These are phyloP conservation scores for Buceros bicornis DNA, from an alignment of 2,797 vertebrate species.

Conservation along the genomic window DNA sequence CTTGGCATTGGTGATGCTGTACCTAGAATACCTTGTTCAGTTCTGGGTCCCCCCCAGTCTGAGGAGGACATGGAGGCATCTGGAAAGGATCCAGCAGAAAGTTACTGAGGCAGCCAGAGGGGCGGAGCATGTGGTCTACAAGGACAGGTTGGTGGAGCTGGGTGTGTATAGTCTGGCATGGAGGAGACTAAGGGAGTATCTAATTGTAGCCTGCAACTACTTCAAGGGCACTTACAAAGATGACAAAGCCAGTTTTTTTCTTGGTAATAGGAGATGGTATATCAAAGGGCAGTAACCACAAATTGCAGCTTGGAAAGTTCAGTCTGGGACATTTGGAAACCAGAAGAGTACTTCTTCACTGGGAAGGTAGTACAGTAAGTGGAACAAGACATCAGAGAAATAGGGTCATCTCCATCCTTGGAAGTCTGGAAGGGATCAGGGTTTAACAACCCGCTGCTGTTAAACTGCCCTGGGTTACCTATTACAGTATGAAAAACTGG, in stretches of 20 bases:
- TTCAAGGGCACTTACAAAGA: not conserved
- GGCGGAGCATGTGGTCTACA: not conserved
- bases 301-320: not conserved
- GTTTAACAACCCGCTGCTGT: not conserved
- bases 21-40: not conserved
- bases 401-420: not conserved
- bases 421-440: not conserved
- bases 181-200: not conserved
- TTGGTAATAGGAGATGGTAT: not conserved
- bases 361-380: not conserved
- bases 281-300: not conserved
- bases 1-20: not conserved
- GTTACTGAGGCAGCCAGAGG: not conserved
- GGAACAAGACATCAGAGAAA: not conserved
- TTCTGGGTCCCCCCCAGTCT: not conserved
- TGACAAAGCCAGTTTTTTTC: not conserved
- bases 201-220: not conserved
- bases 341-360: not conserved
- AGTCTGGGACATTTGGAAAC: not conserved
- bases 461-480: not conserved
- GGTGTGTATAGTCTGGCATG: not conserved
- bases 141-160: not conserved
- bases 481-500: not conserved
- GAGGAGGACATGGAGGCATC: not conserved
- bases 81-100: not conserved